Percentiles rank a stretch among this genome's conserved stretches.
Conservation (phyloP, 2,888 invertebrate genomes). For the Aplocera efformata region DNA sequence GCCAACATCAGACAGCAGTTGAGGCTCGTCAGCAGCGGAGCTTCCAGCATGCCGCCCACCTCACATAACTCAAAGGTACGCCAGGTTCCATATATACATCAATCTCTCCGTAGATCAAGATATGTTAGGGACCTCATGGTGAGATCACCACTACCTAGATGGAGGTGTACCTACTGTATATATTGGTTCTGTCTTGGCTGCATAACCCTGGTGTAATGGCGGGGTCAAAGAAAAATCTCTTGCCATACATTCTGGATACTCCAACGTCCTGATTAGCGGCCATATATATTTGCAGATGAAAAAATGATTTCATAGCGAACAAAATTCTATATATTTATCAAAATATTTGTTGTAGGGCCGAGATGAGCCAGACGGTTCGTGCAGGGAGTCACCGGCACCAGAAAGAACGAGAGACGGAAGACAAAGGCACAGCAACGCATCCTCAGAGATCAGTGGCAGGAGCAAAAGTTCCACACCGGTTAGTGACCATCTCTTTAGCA, state of each 20-base stretch:
- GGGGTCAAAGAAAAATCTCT: too few species aligned
- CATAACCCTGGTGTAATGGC: too few species aligned
- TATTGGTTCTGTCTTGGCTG: too few species aligned
- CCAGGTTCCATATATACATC: not conserved
- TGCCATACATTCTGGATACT: too few species aligned
- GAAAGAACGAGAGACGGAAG: constrained; percentile 52
- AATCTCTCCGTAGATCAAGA: too few species aligned
- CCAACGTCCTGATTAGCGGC: too few species aligned
- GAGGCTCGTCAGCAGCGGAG: constrained; percentile 84
- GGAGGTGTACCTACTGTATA: too few species aligned
- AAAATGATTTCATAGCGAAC: too few species aligned
- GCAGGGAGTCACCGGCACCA: constrained; percentile 77
- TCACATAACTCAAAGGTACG: constrained; percentile 57
- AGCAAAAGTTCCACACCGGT: constrained; percentile 76
- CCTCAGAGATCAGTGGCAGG: constrained; percentile 77
- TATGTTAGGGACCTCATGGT: too few species aligned
- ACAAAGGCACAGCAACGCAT: constrained; percentile 67
- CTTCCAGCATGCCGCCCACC: constrained; percentile 79
- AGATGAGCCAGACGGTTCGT: constrained; percentile 88
- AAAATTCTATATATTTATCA: not conserved
- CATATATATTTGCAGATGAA: too few species aligned
- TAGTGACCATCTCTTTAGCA: too few species aligned
- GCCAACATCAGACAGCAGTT: constrained; percentile 88
- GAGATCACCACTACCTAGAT: too few species aligned
- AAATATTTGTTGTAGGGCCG: constrained; percentile 62